phyloP scores from a whole-genome alignment of 2,113 vertebrate species.

The Calidris pugnax region DNA sequence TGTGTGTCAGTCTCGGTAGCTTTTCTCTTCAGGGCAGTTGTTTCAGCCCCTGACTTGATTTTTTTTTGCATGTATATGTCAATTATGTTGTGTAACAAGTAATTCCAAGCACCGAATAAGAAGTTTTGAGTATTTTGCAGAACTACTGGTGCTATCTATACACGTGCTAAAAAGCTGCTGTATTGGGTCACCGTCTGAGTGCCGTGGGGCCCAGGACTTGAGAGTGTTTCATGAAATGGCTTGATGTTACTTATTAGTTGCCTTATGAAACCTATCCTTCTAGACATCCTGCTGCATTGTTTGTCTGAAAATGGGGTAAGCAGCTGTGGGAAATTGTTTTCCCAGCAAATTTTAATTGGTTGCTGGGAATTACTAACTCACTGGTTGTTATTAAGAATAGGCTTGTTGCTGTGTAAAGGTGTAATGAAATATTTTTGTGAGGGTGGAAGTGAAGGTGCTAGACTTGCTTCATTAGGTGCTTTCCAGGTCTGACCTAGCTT shows the following conservation, averaged over 20 bases:
- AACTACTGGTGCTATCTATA: neutral
- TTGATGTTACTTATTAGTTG: conserved; percentile 29
- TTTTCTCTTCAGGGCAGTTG: neutral
- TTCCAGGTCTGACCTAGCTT: neutral
- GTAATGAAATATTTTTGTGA: neutral
- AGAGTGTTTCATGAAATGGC: neutral
- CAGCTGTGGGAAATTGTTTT: neutral
- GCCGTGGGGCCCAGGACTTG: neutral
- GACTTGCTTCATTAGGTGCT: neutral
- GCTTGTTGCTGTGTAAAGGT: neutral
- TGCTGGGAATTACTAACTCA: conserved; percentile 34
- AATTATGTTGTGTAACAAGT: neutral
- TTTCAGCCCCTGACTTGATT: neutral
- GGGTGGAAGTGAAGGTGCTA: neutral
- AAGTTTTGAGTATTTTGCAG: neutral
- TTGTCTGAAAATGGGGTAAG: conserved; percentile 19
- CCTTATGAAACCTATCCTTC: conserved; percentile 50
- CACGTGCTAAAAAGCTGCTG: neutral
- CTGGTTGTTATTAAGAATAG: neutral
- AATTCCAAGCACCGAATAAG: neutral
- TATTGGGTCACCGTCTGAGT: neutral
- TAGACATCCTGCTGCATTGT: conserved; percentile 41
- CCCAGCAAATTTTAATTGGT: conserved; percentile 26
- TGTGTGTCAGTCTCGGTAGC: neutral
- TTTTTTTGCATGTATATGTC: neutral